Evolutionary conservation across 1,140 invertebrate genomes (phyloP), one percentile per base, ranked within the genome.

Genomic region (Aphidius gifuensis): DNA sequence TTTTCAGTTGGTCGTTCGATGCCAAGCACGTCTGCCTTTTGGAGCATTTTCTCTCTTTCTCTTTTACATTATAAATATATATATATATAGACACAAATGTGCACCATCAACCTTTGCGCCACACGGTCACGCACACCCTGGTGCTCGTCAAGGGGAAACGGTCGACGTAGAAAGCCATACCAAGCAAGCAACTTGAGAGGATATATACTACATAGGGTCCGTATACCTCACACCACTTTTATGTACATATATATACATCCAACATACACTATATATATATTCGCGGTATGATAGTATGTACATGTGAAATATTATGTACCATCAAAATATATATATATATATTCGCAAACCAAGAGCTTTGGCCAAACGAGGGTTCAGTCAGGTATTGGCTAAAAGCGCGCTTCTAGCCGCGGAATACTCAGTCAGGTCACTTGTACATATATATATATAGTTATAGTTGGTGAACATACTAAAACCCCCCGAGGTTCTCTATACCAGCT

Each of bases 11-110:
- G 32, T 38, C 51, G 38, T 53, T 74, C 73, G 77, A 79, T 78
- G 75, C 78, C 71, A 73, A 65, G 78, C 75, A 79, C 77, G 77
- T 79, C 74, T 71, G 75, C 74, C 74, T 74, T 78, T 78, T 74
- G 74, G 76, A 74, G 70, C 73, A 51, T 60, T 58, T 60, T 68
- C 16, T 16, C 16, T 16, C 16, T 64, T 55, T 54, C 40, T 38
- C 62, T 51, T n/a, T 4, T 60, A 11, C 9, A 21, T 59, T 43
- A 56, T n/a, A 40, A n/a, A 46, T 61, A 64, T 58, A 58, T 5
- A 50, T 54, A 63, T 23, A 51, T 21, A 42, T 44, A 42, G 60
- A 57, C 56, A 42, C 50, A 66, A 54, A 66, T 64, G 23, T 32
- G 23, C 23, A 32, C 23, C 23, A 32, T 1, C 23, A 32, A 56